Evolutionary conservation across 92 coral and sea anemone genomes (phyloP), one percentile per base, ranked within the genome.

Genomic region (Chrysogorgia sp.): DNA sequence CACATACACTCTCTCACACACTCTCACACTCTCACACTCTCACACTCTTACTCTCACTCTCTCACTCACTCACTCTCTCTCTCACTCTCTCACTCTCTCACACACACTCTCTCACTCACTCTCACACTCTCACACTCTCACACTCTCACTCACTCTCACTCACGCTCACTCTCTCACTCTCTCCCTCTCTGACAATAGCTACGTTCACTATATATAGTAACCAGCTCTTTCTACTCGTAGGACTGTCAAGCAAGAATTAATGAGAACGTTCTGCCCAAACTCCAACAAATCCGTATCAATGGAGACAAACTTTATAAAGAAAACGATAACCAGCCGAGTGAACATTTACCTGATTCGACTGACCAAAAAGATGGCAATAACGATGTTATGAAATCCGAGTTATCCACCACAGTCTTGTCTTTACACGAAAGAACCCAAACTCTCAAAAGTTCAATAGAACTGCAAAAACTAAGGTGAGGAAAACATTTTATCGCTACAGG

Each of bases 391-490:
- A 72, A 56, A 72, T 30, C 50, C 0, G 79, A 72, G 10, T 40
- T 72, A 3, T 21, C 66, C 0, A 72, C 79, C 30, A 72, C 50
- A 4, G 65, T 72, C 1, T 65, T 72, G 20, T 72, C 79, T 1
- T 41, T 72, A 0, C 79, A 72, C 25, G 79, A 72, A 28, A 72
- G 13, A 33, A 55, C 55, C 20, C 47, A 72, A 41, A 32, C 12
- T 56, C 58, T 72, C 17, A 28, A 33, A 34, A 53, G 63, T 56
- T 8, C 41, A 10, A 7, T 72, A 24, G 48, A 53, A 33, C 79
- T 72, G 21, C 79, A 72, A 34, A 72, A 15, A 55, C 34, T 72
- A 21, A 72, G 79, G 79, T 72, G 25, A 6, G 17, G 53, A 7
- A 7, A 6, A n/a, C 7, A 7, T 7, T 47, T 47, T 47, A 47